phyloP scores from a whole-genome alignment of 2,888 invertebrate genomes.

The Hemithea aestivaria region DNA sequence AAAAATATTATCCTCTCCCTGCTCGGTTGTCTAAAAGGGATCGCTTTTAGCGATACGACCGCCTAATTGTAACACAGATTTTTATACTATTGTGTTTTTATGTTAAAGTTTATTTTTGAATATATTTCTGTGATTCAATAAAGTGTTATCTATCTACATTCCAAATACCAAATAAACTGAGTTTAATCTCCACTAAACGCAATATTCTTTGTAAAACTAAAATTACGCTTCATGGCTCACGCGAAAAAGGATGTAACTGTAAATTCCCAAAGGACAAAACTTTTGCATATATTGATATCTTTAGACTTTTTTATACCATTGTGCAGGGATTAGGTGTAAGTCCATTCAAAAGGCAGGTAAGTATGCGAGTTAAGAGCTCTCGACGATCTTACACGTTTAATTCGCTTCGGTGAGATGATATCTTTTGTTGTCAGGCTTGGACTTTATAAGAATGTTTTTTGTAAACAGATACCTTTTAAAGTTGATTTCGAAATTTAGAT shows the following conservation, averaged over 20 bases:
- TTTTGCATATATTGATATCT: constrained; percentile 53
- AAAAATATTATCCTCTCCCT: too few relatives aligned
- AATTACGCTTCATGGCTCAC: constrained; percentile 48
- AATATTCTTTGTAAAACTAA: constrained; percentile 39
- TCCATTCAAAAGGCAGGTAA: constrained; percentile 66
- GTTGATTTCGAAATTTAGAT: constrained; percentile 13
- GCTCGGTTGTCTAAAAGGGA: too few relatives aligned
- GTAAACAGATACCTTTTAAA: constrained; percentile 13
- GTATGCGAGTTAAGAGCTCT: constrained; percentile 35
- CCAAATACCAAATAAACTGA: not conserved
- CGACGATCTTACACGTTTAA: constrained; percentile 26
- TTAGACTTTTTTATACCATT: constrained; percentile 35
- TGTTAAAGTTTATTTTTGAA: too few relatives aligned
- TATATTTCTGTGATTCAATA: too few relatives aligned
- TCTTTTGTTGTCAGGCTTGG: constrained; percentile 16
- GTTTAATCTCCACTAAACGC: constrained; percentile 26
- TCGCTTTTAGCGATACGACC: too few relatives aligned
- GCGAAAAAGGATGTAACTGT: constrained; percentile 59
- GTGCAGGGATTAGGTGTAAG: constrained; percentile 58
- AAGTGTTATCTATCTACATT: too few relatives aligned
- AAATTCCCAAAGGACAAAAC: constrained; percentile 63
- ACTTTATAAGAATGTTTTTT: constrained; percentile 20
- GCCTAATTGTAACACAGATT: too few relatives aligned
- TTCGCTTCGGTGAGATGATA: constrained; percentile 54
- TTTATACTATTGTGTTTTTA: too few relatives aligned